These are phyloP conservation scores for Temnothorax curvispinosus DNA, from an alignment of 1,140 invertebrate species.

Conservation along the genomic window DNA sequence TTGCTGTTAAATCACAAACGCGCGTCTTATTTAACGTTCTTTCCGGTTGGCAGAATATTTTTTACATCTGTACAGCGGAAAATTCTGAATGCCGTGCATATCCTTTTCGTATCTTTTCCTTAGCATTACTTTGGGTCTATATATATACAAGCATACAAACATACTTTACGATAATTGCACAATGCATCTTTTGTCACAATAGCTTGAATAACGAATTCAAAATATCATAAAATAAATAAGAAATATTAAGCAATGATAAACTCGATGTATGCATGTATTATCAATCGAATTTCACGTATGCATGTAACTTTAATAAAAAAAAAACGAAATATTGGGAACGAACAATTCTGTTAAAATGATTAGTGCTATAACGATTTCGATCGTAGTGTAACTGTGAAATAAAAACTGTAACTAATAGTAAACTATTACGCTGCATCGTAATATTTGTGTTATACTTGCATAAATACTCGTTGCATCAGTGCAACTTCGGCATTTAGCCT, in stretches of 20 bases:
- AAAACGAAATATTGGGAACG: neutral
- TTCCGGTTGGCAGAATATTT: neutral
- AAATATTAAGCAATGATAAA: neutral
- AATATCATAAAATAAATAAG: neutral
- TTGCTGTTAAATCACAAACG: constrained; percentile 13
- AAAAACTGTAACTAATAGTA: neutral
- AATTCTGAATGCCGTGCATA: neutral
- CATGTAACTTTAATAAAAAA: neutral
- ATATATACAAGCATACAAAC: neutral
- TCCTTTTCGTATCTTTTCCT: neutral
- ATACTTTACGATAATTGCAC: neutral
- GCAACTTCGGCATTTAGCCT: constrained; percentile 23
- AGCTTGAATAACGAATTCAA: neutral
- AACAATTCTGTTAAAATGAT: neutral
- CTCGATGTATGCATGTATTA: neutral
- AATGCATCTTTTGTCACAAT: neutral
- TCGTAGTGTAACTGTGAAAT: neutral
- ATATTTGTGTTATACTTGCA: constrained; percentile 23
- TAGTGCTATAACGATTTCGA: neutral
- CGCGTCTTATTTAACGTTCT: constrained; percentile 6
- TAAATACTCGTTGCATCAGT: constrained; percentile 13
- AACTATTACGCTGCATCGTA: neutral
- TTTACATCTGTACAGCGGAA: neutral
- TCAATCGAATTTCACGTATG: neutral
- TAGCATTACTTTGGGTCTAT: neutral